These are phyloP conservation scores for Corynorhinus townsendii DNA, from an alignment of 2,113 vertebrate genomes.

Conservation along the genomic window DNA sequence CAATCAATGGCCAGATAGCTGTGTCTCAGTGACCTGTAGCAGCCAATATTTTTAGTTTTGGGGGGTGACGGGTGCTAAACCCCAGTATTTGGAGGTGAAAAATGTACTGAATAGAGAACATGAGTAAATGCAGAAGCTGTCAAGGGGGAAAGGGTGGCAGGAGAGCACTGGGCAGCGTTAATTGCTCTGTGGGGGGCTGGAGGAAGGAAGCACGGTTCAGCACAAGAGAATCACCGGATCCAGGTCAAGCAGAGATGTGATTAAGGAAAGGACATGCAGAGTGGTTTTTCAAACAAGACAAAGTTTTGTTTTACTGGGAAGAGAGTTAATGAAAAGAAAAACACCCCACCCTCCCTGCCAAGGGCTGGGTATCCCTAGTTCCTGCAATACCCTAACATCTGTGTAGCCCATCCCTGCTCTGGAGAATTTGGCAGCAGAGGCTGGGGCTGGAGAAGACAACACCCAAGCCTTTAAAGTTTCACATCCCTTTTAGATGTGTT, in stretches of 20 bases:
- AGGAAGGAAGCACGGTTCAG: conserved; percentile 52
- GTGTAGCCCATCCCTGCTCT: background rate
- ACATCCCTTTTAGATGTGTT: background rate
- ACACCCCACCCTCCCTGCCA: background rate
- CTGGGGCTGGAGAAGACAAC: background rate
- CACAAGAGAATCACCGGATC: conserved; percentile 27
- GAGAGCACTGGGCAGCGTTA: conserved; percentile 28
- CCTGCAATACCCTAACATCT: background rate
- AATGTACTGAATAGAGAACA: background rate
- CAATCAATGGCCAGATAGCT: background rate
- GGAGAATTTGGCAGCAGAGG: background rate
- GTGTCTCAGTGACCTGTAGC: background rate
- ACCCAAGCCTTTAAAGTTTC: background rate
- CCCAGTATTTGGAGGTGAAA: background rate
- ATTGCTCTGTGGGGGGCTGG: conserved; percentile 18
- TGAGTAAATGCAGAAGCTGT: background rate
- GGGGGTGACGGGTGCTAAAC: background rate
- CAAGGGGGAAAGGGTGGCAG: background rate
- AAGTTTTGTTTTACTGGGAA: background rate
- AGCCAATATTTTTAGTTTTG: background rate
- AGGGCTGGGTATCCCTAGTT: background rate
- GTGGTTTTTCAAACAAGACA: conserved; percentile 44
- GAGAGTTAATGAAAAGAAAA: conserved; percentile 29
- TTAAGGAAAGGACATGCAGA: conserved; percentile 64
- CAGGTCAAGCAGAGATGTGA: conserved; percentile 56